These are phyloP conservation scores for Aproaerema taeniolella DNA, from an alignment of 2,888 invertebrate genomes.

Conservation along the genomic window DNA sequence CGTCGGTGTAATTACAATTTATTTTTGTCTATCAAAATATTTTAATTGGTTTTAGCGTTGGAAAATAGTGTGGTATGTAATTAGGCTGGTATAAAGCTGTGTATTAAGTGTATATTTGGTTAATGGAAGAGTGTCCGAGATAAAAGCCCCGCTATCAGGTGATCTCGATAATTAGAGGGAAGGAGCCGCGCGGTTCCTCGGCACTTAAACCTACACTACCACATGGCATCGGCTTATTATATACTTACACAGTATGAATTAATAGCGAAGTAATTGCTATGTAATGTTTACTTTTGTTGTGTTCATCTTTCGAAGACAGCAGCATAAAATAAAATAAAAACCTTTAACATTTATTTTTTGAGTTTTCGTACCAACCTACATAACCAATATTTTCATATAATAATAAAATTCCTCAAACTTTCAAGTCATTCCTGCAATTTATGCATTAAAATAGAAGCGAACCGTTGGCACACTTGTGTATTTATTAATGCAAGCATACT, in stretches of 20 bases:
- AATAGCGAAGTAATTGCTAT: constrained; percentile 20
- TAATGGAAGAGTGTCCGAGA: constrained; percentile 73
- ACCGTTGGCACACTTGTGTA: constrained; percentile 5
- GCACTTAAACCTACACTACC: constrained; percentile 70
- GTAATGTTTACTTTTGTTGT: constrained; percentile 9
- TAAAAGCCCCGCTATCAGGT: constrained; percentile 70
- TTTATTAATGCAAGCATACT: constrained; percentile 50
- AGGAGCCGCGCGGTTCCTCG: constrained; percentile 35
- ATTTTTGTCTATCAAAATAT: constrained; percentile 74
- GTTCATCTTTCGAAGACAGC: too few relatives aligned
- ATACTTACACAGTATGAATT: constrained; percentile 34
- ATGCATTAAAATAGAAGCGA: constrained; percentile 1
- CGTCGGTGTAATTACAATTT: constrained; percentile 50
- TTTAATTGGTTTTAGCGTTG: constrained; percentile 68
- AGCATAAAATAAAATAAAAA: too few relatives aligned
- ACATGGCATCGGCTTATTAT: constrained; percentile 47
- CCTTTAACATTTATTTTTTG: too few relatives aligned
- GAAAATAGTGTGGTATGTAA: constrained; percentile 66
- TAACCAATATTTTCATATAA: too few relatives aligned
- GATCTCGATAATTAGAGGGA: constrained; percentile 71
- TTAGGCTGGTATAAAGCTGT: constrained; percentile 66
- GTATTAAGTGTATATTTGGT: constrained; percentile 76
- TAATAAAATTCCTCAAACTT: too few relatives aligned
- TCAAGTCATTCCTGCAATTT: background rate
- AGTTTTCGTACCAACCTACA: too few relatives aligned